A percentile compares a stretch with the other conserved stretches of the same genome.
Conservation (phyloP, 2,797 vertebrate genomes). For the Microhierax caerulescens region DNA sequence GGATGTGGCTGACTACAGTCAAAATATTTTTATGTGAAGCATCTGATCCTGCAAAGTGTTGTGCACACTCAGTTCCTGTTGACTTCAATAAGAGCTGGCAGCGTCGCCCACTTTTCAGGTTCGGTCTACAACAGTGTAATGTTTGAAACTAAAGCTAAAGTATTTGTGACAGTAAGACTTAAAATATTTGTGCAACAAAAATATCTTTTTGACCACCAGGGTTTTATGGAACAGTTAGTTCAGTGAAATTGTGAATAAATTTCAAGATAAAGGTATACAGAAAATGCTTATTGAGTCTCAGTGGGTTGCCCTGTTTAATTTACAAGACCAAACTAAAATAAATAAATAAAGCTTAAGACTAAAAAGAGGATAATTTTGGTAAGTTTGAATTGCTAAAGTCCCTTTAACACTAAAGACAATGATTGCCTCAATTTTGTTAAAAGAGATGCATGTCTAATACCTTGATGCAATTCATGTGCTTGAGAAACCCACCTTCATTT, state of each 20-base stretch:
- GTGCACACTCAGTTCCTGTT: neutral
- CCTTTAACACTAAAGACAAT: conserved; percentile 79
- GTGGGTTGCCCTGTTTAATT: conserved; percentile 55
- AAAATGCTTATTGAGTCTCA: conserved; percentile 70
- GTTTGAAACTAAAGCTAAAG: neutral
- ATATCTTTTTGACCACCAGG: neutral
- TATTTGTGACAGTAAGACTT: neutral
- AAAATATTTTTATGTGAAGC: neutral
- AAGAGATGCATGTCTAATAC: conserved; percentile 75
- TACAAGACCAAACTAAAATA: conserved; percentile 64
- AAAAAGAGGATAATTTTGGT: conserved; percentile 79
- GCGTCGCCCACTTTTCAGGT: neutral
- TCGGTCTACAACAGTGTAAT: neutral
- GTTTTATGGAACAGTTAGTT: neutral
- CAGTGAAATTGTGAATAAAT: neutral
- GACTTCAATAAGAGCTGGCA: neutral
- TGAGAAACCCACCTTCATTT: conserved; percentile 73
- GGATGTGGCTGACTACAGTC: neutral
- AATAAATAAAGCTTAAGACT: conserved; percentile 70
- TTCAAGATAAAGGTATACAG: conserved; percentile 17
- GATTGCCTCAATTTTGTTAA: conserved; percentile 69
- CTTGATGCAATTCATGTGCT: conserved; percentile 72
- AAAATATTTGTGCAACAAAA: neutral
- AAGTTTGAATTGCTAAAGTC: conserved; percentile 77
- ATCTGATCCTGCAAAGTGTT: neutral